Conservation (phyloP, 2,113 vertebrate species). For the Psettodes erumei region DNA sequence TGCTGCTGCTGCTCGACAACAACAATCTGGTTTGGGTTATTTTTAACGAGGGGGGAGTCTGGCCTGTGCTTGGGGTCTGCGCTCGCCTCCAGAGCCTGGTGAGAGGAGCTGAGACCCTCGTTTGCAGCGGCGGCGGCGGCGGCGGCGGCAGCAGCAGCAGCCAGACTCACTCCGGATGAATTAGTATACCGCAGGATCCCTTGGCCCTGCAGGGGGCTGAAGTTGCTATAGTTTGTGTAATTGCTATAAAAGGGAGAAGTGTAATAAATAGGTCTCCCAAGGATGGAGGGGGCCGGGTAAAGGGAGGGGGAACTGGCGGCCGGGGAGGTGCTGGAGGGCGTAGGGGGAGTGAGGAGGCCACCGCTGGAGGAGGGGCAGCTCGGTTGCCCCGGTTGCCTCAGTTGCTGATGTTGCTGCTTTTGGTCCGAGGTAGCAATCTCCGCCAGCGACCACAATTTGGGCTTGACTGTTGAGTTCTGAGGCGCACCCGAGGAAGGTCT, state of each 20-base stretch:
- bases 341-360: slow-evolving; percentile 85
- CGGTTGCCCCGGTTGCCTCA: slow-evolving; percentile 66
- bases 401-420: slow-evolving; percentile 86
- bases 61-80: slow-evolving; percentile 87
- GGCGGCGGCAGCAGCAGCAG: slow-evolving; percentile 78
- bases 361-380: slow-evolving; percentile 81
- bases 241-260: slow-evolving; percentile 97
- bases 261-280: slow-evolving; percentile 98
- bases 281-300: slow-evolving; percentile 91
- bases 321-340: slow-evolving; percentile 85
- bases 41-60: slow-evolving; percentile 89
- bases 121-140: slow-evolving; percentile 75
- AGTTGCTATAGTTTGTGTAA: slow-evolving; percentile 98
- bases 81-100: slow-evolving; percentile 83
- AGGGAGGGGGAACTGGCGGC: slow-evolving; percentile 86
- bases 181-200: slow-evolving; percentile 93
- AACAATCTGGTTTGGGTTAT: slow-evolving; percentile 86
- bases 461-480: slow-evolving; percentile 88
- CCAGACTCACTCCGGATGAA: slow-evolving; percentile 84
- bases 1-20: slow-evolving; percentile 79
- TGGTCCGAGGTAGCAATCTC: slow-evolving; percentile 99
- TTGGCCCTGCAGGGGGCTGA: slow-evolving; percentile 94
- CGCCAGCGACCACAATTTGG: slow-evolving; percentile 97
- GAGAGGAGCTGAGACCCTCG: slow-evolving; percentile 84
- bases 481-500: slow-evolving; percentile 81